Conservation (phyloP, 2,113 vertebrate genomes). For the Dinomys branickii region DNA sequence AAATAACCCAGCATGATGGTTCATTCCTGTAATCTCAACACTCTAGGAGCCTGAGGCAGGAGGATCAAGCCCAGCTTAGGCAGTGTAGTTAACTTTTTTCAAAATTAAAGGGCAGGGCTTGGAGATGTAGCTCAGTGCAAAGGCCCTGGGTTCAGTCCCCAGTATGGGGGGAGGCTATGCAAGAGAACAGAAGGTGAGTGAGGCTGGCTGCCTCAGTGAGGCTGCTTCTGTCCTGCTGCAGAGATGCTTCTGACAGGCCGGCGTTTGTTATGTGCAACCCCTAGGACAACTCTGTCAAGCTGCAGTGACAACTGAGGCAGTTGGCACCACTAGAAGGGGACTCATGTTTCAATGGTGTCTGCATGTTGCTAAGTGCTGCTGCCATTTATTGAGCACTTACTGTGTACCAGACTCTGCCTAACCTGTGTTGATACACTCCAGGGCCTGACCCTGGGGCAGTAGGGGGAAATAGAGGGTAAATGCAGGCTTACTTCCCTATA, state of each 20-base stretch:
- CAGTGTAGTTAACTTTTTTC: background rate
- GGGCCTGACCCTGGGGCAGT: background rate
- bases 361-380: background rate
- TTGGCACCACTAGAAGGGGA: background rate
- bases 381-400: constrained; percentile 35
- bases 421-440: background rate
- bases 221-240: background rate
- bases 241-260: background rate
- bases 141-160: background rate
- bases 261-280: background rate
- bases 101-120: background rate
- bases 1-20: background rate
- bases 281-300: background rate
- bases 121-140: background rate
- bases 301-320: background rate
- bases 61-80: background rate
- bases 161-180: background rate
- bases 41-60: background rate
- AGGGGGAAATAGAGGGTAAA: background rate
- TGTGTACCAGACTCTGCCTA: background rate
- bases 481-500: background rate
- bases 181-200: background rate
- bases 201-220: background rate
- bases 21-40: background rate
- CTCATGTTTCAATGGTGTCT: background rate